A percentile compares a stretch with the other conserved stretches of the same genome.
These are phyloP conservation scores for Ormia ochracea DNA, from an alignment of 2,888 invertebrate genomes.

Conservation along the genomic window DNA sequence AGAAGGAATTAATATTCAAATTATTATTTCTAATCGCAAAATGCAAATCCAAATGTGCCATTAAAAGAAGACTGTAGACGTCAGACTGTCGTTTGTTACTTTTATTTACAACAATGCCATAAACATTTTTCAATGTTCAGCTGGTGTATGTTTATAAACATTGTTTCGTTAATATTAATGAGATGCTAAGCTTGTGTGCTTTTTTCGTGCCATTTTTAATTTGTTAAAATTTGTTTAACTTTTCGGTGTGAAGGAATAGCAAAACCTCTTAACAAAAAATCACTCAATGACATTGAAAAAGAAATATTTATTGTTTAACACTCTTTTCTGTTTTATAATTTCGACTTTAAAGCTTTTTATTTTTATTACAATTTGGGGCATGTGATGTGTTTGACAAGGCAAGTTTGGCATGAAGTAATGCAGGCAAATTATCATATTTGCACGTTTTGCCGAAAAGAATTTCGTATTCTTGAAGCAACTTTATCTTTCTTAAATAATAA, in stretches of 20 bases:
- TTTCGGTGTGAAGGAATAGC: conserved; percentile 11
- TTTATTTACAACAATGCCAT: background rate
- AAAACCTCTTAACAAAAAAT: background rate
- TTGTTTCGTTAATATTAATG: conserved; percentile 40
- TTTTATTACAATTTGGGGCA: background rate
- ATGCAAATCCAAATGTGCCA: conserved; percentile 26
- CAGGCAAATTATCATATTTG: conserved; percentile 3
- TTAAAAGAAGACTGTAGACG: background rate
- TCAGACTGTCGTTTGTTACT: background rate
- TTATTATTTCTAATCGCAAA: background rate
- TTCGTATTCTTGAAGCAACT: background rate
- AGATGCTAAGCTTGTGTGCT: conserved; percentile 31
- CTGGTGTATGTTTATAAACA: conserved; percentile 11
- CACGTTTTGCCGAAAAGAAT: conserved; percentile 21
- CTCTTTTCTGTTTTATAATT: conserved; percentile 19
- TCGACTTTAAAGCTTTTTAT: conserved; percentile 2
- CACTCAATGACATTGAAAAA: conserved; percentile 52
- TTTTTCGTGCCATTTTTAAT: no score
- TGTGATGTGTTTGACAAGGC: background rate
- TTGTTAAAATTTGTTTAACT: conserved; percentile 4
- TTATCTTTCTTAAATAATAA: background rate
- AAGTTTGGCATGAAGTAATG: background rate
- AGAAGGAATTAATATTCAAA: conserved; percentile 8
- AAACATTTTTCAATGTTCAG: conserved; percentile 3
- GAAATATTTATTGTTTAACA: conserved; percentile 37